A percentile compares a stretch with the other conserved stretches of the same genome.
These are phyloP conservation scores for Ceratosolen solmsi DNA, from an alignment of 1,140 invertebrate genomes.

Conservation along the genomic window DNA sequence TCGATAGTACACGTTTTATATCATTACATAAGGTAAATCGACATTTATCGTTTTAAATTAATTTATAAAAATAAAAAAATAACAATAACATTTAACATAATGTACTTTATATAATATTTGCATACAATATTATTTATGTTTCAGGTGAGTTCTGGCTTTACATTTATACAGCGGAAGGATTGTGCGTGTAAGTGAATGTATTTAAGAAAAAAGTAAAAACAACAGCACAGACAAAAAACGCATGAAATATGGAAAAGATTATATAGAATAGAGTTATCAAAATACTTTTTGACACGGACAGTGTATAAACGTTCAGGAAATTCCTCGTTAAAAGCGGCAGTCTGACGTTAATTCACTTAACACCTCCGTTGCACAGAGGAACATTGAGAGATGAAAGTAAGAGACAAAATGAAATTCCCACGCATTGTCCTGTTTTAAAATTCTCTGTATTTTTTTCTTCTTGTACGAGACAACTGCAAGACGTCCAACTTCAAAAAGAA, in stretches of 20 bases:
- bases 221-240: background rate
- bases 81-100: too few relatives aligned
- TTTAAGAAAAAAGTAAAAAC: background rate
- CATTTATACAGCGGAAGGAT: too few relatives aligned
- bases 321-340: constrained; percentile 20
- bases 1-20: too few relatives aligned
- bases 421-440: constrained; percentile 14
- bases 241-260: too few relatives aligned
- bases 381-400: constrained; percentile 22
- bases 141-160: constrained; percentile 9
- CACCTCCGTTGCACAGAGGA: background rate
- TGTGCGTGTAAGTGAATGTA: background rate
- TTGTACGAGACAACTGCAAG: background rate
- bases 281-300: background rate
- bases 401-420: constrained; percentile 29
- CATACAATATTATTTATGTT: constrained; percentile 35
- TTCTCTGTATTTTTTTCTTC: constrained; percentile 13
- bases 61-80: too few relatives aligned
- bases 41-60: too few relatives aligned
- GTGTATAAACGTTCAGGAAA: background rate
- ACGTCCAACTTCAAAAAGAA: background rate
- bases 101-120: too few relatives aligned
- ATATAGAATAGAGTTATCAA: constrained; percentile 21
- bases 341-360: constrained; percentile 30
- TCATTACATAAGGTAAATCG: too few relatives aligned